These are phyloP conservation scores for Heliconius himera DNA, from an alignment of 1,140 invertebrate species.

Conservation along the genomic window DNA sequence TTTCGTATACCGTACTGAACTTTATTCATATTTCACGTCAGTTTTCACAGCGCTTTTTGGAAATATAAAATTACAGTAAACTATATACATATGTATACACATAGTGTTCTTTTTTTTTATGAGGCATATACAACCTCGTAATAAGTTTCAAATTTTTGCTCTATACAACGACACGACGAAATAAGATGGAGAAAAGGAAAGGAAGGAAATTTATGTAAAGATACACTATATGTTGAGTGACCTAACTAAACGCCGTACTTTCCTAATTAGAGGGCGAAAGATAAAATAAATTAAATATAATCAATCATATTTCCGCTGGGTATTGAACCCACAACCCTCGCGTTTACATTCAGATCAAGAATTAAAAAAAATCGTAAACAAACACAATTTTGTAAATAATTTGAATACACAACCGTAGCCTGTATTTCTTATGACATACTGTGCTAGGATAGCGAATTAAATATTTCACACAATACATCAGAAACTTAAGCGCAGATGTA, in stretches of 20 bases:
- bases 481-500: neutral
- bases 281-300: neutral
- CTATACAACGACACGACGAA: too few relatives aligned
- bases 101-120: neutral
- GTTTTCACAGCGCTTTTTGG: neutral
- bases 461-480: neutral
- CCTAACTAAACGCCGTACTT: neutral
- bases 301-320: neutral
- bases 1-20: neutral
- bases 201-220: neutral
- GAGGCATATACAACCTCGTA: too few relatives aligned
- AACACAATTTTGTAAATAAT: too few relatives aligned
- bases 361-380: too few relatives aligned
- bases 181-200: too few relatives aligned
- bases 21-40: slow-evolving; percentile 10
- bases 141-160: too few relatives aligned
- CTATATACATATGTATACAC: neutral
- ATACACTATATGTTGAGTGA: neutral
- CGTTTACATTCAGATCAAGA: neutral
- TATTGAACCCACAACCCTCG: neutral
- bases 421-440: neutral
- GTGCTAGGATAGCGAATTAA: too few relatives aligned
- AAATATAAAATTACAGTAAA: neutral
- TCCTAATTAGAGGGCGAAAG: neutral
- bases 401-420: too few relatives aligned